Conservation (phyloP, 2,113 vertebrate genomes). For the Nestor notabilis region DNA sequence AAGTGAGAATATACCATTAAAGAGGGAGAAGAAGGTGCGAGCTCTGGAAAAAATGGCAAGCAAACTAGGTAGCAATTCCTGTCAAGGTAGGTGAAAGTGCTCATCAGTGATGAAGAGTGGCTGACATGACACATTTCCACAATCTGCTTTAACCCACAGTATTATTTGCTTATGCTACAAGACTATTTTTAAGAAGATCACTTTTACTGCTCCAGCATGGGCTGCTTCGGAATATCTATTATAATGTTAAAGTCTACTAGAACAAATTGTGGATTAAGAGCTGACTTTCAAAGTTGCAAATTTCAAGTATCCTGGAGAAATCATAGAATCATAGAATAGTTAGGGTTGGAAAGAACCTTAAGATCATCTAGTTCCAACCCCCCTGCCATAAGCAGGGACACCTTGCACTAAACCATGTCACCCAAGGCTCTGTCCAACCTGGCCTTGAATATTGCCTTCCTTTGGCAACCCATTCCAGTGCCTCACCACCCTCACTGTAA, state of each 20-base stretch:
- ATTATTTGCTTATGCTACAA: background rate
- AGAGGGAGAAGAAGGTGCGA: background rate
- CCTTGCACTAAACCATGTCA: too few species aligned
- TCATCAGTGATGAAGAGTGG: background rate
- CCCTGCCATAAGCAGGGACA: too few species aligned
- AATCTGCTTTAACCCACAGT: background rate
- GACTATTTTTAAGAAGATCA: background rate
- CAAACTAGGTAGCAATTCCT: background rate
- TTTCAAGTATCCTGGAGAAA: background rate
- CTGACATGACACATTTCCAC: background rate
- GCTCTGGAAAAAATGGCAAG: background rate
- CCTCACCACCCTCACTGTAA: too few species aligned
- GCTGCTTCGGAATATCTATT: background rate
- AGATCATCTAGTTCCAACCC: too few species aligned
- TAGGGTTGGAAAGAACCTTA: too few species aligned
- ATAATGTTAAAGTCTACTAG: background rate
- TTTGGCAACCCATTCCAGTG: too few species aligned
- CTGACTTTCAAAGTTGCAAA: background rate
- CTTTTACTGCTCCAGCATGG: accelerated
- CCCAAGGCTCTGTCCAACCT: too few species aligned
- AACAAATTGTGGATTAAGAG: background rate
- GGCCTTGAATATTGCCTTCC: too few species aligned
- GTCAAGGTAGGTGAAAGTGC: background rate
- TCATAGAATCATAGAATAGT: too few species aligned
- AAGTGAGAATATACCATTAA: background rate